Conservation (phyloP, 2,113 vertebrate genomes). For the Dasyprocta punctata region DNA sequence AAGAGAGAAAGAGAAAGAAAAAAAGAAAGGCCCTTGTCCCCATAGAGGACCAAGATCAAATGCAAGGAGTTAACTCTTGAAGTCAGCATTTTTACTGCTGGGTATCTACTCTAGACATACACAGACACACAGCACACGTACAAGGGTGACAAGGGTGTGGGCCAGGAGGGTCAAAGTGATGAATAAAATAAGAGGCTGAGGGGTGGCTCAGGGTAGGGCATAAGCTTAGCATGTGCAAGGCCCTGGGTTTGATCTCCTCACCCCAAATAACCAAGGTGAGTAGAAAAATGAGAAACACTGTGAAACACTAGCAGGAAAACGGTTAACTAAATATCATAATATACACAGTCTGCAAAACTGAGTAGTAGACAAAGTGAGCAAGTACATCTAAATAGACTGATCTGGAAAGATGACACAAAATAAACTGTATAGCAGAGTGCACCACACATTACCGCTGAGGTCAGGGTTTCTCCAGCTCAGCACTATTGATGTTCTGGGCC, state of each 20-base stretch:
- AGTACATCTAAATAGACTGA: not conserved
- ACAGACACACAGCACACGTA: no score
- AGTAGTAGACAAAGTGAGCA: not conserved
- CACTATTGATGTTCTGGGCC: not conserved
- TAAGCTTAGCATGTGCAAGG: not conserved
- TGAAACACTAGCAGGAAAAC: not conserved
- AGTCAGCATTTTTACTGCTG: not conserved
- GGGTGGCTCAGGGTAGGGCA: not conserved
- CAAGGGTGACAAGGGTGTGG: not conserved
- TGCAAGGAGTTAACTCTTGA: not conserved
- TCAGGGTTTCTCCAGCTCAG: not conserved
- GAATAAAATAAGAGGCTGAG: not conserved
- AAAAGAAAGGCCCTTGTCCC: not conserved
- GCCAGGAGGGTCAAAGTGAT: not conserved
- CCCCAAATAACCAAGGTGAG: not conserved
- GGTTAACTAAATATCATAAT: not conserved
- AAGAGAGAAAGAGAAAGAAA: not conserved
- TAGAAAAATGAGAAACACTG: not conserved
- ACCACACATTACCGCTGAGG: accelerated
- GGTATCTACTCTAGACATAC: no score
- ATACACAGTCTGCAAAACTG: not conserved
- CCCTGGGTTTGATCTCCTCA: not conserved
- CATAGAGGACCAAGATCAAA: not conserved
- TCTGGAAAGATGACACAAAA: not conserved
- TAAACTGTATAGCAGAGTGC: not conserved